These are phyloP conservation scores for Clivina fossor DNA, from an alignment of 2,888 invertebrate genomes.

Conservation along the genomic window DNA sequence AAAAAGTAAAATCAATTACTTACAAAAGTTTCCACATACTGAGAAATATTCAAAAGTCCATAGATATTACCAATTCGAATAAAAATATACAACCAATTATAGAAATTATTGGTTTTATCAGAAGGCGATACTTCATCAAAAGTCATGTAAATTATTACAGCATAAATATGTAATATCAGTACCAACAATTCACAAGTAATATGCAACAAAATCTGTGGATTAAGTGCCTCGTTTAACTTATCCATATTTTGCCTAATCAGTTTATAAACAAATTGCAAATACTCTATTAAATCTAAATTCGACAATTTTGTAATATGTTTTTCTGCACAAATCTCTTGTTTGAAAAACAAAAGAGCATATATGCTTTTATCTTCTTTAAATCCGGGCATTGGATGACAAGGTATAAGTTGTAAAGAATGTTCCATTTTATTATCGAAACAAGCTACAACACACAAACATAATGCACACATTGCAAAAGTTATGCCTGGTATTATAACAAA, in stretches of 20 bases:
- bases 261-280: constrained; percentile 49
- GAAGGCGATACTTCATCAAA: constrained; percentile 44
- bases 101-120: constrained; percentile 46
- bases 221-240: constrained; percentile 47
- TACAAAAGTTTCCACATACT: constrained; percentile 50
- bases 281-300: constrained; percentile 41
- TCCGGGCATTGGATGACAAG: constrained; percentile 47
- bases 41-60: constrained; percentile 49
- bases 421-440: constrained; percentile 51
- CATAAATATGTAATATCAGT: constrained; percentile 50
- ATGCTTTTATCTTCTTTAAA: constrained; percentile 1
- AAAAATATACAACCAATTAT: constrained; percentile 49
- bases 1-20: too few relatives aligned
- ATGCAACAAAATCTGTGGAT: constrained; percentile 49
- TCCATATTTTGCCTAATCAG: constrained; percentile 48
- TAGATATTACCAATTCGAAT: constrained; percentile 48
- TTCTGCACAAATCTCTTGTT: not conserved
- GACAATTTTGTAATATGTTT: constrained; percentile 14
- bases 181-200: constrained; percentile 48
- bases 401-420: constrained; percentile 46
- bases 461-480: constrained; percentile 21
- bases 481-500: constrained; percentile 42
- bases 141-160: constrained; percentile 50
- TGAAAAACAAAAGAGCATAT: constrained; percentile 14
- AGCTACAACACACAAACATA: constrained; percentile 39